Percentiles rank a stretch among this genome's conserved stretches.
Conservation (phyloP, 2,888 invertebrate genomes). For the Hymenopus coronatus region DNA sequence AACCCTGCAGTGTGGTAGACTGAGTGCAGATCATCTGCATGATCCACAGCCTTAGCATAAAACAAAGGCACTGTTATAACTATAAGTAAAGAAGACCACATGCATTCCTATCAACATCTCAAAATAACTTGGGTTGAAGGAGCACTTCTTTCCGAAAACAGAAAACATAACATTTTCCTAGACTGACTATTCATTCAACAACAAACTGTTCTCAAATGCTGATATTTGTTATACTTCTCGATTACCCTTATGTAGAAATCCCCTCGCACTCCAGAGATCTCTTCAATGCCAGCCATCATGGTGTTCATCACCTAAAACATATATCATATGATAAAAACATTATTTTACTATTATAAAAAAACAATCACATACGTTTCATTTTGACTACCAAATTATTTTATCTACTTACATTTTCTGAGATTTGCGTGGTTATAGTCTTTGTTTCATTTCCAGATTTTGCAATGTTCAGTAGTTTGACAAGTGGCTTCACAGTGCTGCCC, state of each 20-base stretch:
- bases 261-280: conserved; percentile 53
- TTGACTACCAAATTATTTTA: background rate
- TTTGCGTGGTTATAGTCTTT: conserved; percentile 53
- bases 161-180: background rate
- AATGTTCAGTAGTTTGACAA: conserved; percentile 56
- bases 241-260: conserved; percentile 48
- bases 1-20: too few relatives aligned
- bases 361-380: background rate
- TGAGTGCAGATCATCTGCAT: too few relatives aligned
- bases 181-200: background rate
- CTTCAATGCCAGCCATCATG: conserved; percentile 58
- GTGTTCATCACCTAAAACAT: conserved; percentile 52
- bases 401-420: conserved; percentile 51
- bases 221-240: background rate
- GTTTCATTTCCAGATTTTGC: conserved; percentile 45
- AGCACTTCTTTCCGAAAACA: too few relatives aligned
- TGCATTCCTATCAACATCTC: too few relatives aligned
- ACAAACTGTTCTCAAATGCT: background rate
- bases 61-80: too few relatives aligned
- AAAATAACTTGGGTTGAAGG: too few relatives aligned
- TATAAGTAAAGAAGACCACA: too few relatives aligned
- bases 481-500: conserved; percentile 60
- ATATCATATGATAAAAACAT: background rate
- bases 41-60: too few relatives aligned
- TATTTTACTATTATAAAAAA: background rate